Evolutionary conservation across 1,140 invertebrate species (phyloP), one percentile per base, ranked within the genome.

Genomic region (Drosophila varians): DNA sequence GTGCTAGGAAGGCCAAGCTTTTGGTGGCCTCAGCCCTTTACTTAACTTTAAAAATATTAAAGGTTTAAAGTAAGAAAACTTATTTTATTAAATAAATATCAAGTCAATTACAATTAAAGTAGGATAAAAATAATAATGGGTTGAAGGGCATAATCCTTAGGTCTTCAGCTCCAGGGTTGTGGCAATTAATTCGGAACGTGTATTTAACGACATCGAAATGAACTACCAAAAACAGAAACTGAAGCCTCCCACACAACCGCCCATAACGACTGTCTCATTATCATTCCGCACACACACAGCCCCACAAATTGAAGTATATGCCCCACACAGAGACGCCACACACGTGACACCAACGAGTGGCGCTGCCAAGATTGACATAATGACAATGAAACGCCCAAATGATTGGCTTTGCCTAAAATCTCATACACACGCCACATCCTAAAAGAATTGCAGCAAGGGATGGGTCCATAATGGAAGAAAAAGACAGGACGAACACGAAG

Each of bases 191-290:
- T 86, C 65, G 48, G 47, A 80, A 86, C 80, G 80, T 84, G 80
- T 86, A 74, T 64, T 84, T 84, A 84, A 84, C 68, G 80, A 80
- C 80, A 61, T 78, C 68, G 65, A 86, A 84, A 86, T 84, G 76
- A 86, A 80, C 80, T 84, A 80, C 72, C 76, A 79, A 73, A 73
- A 86, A 76, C 65, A 84, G 79, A 68, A 66, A 55, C 36, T 16
- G 14, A 38, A 53, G 77, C 66, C 28, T 11, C 3, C 8, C 28
- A 3, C 2, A n/a, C 28, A 12, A 14, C 34, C 6, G 76, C 84
- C 80, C 57, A 86, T 86, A 84, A 84, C 66, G 80, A 72, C 62
- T 46, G 19, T 26, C 68, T 72, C 56, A 73, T 73, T 72, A 73
- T 73, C 70, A 73, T 72, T 72, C 48, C 42, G 28, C 25, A 60